These are phyloP conservation scores for Catocala fraxini DNA, from an alignment of 2,888 invertebrate species.

Conservation along the genomic window DNA sequence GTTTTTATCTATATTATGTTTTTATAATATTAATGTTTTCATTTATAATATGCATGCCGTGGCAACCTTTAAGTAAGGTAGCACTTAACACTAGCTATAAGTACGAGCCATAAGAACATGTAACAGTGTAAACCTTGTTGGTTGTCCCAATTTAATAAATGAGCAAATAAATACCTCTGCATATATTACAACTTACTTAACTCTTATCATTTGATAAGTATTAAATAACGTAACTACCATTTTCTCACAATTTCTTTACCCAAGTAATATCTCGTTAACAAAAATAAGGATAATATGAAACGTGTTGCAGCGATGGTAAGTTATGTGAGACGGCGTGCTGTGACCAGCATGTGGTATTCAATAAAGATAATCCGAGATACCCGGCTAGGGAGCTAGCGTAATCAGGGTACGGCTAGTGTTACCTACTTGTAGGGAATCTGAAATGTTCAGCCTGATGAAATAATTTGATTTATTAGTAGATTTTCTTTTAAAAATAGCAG, in stretches of 20 bases:
- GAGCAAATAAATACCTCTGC: too few species aligned
- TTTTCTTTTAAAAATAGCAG: not conserved
- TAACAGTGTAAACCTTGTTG: too few species aligned
- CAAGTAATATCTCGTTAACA: slow-evolving; percentile 34
- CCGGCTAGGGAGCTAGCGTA: slow-evolving; percentile 33
- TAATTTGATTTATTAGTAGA: slow-evolving; percentile 8
- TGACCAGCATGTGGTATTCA: slow-evolving; percentile 83
- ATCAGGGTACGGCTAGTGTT: slow-evolving; percentile 41
- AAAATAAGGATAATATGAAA: slow-evolving; percentile 45
- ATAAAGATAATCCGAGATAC: slow-evolving; percentile 82
- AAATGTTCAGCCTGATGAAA: slow-evolving; percentile 4
- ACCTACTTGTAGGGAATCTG: slow-evolving; percentile 24
- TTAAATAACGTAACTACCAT: not conserved
- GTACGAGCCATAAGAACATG: too few species aligned
- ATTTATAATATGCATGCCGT: too few species aligned
- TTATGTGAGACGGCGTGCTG: slow-evolving; percentile 66
- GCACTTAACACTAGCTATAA: too few species aligned
- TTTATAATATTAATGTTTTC: too few species aligned
- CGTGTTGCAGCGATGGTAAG: slow-evolving; percentile 48
- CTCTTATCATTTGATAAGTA: too few species aligned
- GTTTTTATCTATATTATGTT: too few species aligned
- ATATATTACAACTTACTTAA: too few species aligned
- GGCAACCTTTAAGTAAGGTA: too few species aligned
- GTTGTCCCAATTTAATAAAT: too few species aligned
- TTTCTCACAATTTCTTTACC: slow-evolving; percentile 29